Percentiles rank a stretch among this genome's conserved stretches.
phyloP scores from a whole-genome alignment of 2,113 vertebrate species.

The Cinclus cinclus region DNA sequence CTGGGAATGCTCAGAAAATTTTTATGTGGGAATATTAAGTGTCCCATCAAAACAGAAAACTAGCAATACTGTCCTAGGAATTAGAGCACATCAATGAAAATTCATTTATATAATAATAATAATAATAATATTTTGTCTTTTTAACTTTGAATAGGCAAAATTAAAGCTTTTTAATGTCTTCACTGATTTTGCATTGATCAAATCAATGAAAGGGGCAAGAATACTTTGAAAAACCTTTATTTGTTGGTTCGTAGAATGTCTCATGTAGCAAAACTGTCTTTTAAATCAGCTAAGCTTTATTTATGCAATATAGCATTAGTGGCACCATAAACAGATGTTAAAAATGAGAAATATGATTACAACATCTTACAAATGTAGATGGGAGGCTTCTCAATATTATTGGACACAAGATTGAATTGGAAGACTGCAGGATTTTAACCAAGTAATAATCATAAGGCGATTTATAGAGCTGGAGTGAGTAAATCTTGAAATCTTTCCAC shows the following conservation, averaged over 20 bases:
- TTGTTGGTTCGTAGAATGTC: neutral
- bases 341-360: neutral
- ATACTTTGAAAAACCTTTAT: neutral
- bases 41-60: neutral
- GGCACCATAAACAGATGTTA: neutral
- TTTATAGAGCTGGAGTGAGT: neutral
- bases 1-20: neutral
- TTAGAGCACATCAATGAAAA: neutral
- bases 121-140: neutral
- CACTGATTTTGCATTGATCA: neutral
- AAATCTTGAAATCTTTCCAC: neutral
- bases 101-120: neutral
- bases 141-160: neutral
- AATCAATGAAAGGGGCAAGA: neutral
- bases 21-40: neutral
- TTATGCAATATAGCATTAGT: neutral
- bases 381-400: neutral
- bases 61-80: neutral
- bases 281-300: neutral
- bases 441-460: neutral
- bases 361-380: neutral
- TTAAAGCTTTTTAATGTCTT: neutral
- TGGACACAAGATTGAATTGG: neutral
- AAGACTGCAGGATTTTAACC: neutral
- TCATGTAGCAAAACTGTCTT: neutral